Conservation (phyloP, 2,888 invertebrate genomes). For the Phyllotreta striolata region DNA sequence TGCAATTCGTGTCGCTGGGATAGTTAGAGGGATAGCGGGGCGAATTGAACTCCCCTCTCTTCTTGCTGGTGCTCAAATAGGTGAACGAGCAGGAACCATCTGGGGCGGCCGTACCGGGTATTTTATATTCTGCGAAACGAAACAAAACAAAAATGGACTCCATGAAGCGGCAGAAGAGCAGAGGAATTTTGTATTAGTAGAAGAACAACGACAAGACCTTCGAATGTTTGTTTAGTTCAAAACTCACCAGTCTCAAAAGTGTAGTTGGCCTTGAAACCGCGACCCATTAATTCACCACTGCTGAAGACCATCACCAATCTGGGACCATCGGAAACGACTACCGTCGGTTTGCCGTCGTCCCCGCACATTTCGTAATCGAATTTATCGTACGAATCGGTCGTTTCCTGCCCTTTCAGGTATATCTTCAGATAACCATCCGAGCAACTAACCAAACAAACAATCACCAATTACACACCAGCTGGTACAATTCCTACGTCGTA, state of each 20-base stretch:
- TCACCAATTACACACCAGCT: slow-evolving; percentile 4
- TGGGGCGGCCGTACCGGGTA: slow-evolving; percentile 93
- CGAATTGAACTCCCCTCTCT: slow-evolving; percentile 93
- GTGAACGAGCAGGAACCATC: slow-evolving; percentile 92
- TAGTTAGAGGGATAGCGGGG: slow-evolving; percentile 97
- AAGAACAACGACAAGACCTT: too few species aligned
- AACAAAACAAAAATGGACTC: neutral
- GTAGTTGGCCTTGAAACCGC: slow-evolving; percentile 90
- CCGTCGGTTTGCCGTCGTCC: slow-evolving; percentile 75
- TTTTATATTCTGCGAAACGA: slow-evolving; percentile 78
- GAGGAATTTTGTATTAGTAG: too few species aligned
- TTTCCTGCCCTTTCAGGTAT: slow-evolving; percentile 91
- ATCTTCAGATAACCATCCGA: slow-evolving; percentile 91
- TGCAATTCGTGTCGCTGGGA: slow-evolving; percentile 94
- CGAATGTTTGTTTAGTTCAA: too few species aligned
- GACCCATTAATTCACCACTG: slow-evolving; percentile 88
- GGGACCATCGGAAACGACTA: slow-evolving; percentile 89
- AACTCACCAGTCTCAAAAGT: slow-evolving; percentile 83
- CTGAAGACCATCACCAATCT: slow-evolving; percentile 94
- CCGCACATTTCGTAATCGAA: slow-evolving; percentile 95
- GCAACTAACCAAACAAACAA: slow-evolving; percentile 68
- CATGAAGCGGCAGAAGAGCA: too few species aligned
- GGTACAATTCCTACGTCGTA: slow-evolving; percentile 50
- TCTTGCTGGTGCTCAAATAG: slow-evolving; percentile 86
- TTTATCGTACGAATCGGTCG: slow-evolving; percentile 91